Conservation (phyloP, 2,797 vertebrate species). For the Rhinichthys osculus region DNA sequence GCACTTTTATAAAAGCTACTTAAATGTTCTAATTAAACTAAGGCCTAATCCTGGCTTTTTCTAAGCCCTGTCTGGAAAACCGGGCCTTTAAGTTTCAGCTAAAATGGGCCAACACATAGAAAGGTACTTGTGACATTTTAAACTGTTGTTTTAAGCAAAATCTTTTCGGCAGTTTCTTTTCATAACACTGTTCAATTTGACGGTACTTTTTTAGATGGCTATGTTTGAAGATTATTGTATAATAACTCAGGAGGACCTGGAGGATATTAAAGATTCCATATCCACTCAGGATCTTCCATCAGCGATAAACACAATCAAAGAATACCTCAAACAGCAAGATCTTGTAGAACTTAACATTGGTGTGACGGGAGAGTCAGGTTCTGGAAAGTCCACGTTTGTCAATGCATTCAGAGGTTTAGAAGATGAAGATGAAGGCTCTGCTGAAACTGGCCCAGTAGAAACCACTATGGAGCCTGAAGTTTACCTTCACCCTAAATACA, state of each 20-base stretch:
- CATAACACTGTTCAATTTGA: background rate
- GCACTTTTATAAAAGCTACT: too few relatives aligned
- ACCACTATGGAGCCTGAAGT: slow-evolving; percentile 47
- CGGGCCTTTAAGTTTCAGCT: too few relatives aligned
- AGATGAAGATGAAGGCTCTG: slow-evolving; percentile 56
- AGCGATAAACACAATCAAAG: slow-evolving; percentile 51
- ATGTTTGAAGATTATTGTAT: background rate
- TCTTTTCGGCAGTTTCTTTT: background rate
- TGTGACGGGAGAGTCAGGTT: slow-evolving; percentile 63
- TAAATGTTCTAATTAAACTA: too few relatives aligned
- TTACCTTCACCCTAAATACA: slow-evolving; percentile 72
- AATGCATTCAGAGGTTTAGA: slow-evolving; percentile 63
- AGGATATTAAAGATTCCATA: slow-evolving; percentile 46
- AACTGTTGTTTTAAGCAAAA: too few relatives aligned
- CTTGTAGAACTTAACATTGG: slow-evolving; percentile 60
- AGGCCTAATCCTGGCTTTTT: too few relatives aligned
- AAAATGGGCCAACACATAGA: too few relatives aligned
- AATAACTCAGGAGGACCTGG: background rate
- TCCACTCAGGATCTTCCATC: slow-evolving; percentile 40
- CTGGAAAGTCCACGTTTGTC: slow-evolving; percentile 66
- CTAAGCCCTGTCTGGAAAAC: too few relatives aligned
- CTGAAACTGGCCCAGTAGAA: slow-evolving; percentile 58
- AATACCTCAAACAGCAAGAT: slow-evolving; percentile 50
- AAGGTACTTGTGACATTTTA: too few relatives aligned
- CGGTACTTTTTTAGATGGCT: background rate